Base-by-base conservation (phyloP, 1,140 invertebrate species). In the Triops cancriformis region DNA sequence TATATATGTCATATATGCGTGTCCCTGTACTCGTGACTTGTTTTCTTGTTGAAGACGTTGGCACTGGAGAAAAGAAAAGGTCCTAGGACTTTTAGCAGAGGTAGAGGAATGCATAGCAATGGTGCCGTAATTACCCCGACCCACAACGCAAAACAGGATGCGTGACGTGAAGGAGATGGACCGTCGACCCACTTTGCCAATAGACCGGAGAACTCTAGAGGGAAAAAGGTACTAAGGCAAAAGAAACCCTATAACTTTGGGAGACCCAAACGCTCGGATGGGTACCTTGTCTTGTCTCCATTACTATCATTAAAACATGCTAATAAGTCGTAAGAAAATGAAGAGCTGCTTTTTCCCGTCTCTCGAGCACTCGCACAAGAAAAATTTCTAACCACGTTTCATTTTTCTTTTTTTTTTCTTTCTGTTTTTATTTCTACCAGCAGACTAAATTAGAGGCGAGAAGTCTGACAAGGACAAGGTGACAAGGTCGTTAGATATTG, bases 291-390 rank as follows among this genome's bases (percentile, higher is more conserved):
- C 51, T 64, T 64, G 51, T 64, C 51, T 64, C 51, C 51, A 64
- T 64, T n/a, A 64, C 51, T 64, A 64, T 64, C 51, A 64, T 64
- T 64, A 64, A 64, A 64, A 64, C 51, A 64, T 64, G 51, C 51
- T 64, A 64, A 64, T 64, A 64, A 64, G 51, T 64, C 23, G 51
- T 64, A 64, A 64, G 3, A 6, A 64, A 64, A 64, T 64, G 51
- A 64, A 64, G 31, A 37, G 31, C 31, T 37, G 51, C 51, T 64
- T 23, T n/a, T 64, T 18, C 23, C 7, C 23, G 14, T 23, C 51
- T 23, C 31, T 7, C 31, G 14, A 64, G 18, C 51, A 64, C 14
- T 64, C 23, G 3, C 10, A 64, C 18, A 0, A n/a, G 51, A 64
- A 37, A 37, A 37, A 37, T 37, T 37, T 37, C 31, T 4, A 64